Evolutionary conservation across 2,888 invertebrate genomes (phyloP).

Genomic region (Epinotia ramella): DNA sequence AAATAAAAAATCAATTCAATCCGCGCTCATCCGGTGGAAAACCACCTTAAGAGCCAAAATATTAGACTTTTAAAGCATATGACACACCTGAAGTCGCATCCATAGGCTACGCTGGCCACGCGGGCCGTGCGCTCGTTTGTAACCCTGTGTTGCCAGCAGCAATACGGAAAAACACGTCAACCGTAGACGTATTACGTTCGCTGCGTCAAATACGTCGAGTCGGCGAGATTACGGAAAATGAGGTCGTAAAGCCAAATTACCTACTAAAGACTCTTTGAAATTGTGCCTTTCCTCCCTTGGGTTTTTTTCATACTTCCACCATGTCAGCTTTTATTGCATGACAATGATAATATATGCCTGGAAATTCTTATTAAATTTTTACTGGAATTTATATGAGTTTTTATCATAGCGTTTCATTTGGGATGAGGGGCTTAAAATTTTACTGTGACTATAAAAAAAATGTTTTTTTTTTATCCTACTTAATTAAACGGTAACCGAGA

Average conservation of each 20-base stretch:
- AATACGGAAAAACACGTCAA: constrained; percentile 32
- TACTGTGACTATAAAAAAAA: constrained; percentile 2
- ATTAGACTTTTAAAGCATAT: too few species aligned
- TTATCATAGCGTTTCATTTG: constrained; percentile 7
- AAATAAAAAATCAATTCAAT: too few species aligned
- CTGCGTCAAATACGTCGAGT: constrained; percentile 57
- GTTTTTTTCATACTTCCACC: constrained; percentile 35
- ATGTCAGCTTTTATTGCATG: constrained; percentile 39
- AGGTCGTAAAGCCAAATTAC: constrained; percentile 64
- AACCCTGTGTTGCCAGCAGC: background rate
- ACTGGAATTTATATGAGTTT: constrained; percentile 33
- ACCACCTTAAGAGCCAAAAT: too few species aligned
- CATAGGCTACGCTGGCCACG: too few species aligned
- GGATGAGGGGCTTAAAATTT: background rate
- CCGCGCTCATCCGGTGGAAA: too few species aligned
- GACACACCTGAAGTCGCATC: too few species aligned
- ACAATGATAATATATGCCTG: constrained; percentile 42
- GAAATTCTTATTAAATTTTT: constrained; percentile 40
- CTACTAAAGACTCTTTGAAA: constrained; percentile 54
- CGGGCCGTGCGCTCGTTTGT: too few species aligned
- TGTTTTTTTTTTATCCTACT: too few species aligned
- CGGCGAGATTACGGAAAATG: constrained; percentile 62
- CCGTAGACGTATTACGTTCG: constrained; percentile 56
- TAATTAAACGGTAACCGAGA: too few species aligned
- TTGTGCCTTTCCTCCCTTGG: constrained; percentile 48